Conservation (phyloP, 2,113 vertebrate genomes). For the Balaeniceps rex region DNA sequence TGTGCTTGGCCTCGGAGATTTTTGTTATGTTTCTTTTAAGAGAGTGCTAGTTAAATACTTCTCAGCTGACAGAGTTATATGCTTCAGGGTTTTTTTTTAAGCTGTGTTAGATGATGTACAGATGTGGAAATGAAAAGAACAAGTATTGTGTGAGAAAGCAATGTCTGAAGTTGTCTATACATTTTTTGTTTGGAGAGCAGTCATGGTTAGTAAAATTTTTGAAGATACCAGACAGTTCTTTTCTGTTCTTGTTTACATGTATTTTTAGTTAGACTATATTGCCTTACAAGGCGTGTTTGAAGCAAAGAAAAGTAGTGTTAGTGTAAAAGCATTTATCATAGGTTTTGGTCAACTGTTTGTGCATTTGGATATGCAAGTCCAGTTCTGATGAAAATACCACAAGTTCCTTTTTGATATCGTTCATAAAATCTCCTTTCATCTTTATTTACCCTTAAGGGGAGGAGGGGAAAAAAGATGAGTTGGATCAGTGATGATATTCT, state of each 20-base stretch:
- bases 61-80: neutral
- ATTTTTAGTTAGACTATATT: neutral
- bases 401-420: neutral
- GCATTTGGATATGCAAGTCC: neutral
- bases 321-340: neutral
- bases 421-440: neutral
- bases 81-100: neutral
- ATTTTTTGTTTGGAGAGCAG: neutral
- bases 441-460: neutral
- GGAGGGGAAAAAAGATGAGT: neutral
- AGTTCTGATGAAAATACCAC: neutral
- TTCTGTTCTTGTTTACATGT: neutral
- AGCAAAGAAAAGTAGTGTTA: neutral
- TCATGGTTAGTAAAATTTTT: neutral
- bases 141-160: neutral
- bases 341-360: neutral
- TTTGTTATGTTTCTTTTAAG: neutral
- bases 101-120: constrained; percentile 1
- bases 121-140: constrained; percentile 25
- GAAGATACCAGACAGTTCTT: neutral
- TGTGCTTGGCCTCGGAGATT: neutral
- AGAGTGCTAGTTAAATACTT: neutral
- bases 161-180: neutral
- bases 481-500: neutral
- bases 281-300: neutral